phyloP scores from a whole-genome alignment of 2,113 vertebrate species.

The Edolisoma coerulescens region DNA sequence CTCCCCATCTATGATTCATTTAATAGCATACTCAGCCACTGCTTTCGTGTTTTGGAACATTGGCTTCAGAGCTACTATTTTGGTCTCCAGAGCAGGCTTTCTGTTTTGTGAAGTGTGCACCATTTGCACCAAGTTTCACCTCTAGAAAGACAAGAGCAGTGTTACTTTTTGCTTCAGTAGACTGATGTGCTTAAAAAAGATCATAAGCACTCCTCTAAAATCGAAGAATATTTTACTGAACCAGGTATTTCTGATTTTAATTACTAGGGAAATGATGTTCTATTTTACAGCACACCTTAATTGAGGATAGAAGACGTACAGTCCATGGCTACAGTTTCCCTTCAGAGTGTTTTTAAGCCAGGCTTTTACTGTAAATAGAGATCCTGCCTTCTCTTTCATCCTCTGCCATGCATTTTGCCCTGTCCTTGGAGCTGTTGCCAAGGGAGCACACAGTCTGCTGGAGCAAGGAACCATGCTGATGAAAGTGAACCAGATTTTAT shows the following conservation, averaged over 20 bases:
- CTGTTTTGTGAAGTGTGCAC: background rate
- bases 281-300: background rate
- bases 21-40: background rate
- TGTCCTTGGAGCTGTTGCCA: background rate
- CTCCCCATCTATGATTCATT: constrained; percentile 37
- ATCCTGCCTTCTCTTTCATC: background rate
- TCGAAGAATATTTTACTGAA: background rate
- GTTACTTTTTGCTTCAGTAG: background rate
- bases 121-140: background rate
- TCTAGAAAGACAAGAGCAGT: background rate
- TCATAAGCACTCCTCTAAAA: background rate
- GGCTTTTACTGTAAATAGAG: background rate
- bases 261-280: background rate
- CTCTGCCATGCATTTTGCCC: background rate
- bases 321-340: background rate
- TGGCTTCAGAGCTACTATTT: constrained; percentile 30
- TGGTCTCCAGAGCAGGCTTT: background rate
- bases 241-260: background rate
- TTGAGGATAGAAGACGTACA: background rate
- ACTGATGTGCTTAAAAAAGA: background rate
- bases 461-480: background rate
- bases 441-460: background rate
- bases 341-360: background rate
- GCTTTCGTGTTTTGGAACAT: constrained; percentile 5
- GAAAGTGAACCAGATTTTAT: background rate